Evolutionary conservation across 2,888 invertebrate genomes (phyloP), one percentile per base, ranked within the genome.

Genomic region (Macrosiphum euphorbiae): DNA sequence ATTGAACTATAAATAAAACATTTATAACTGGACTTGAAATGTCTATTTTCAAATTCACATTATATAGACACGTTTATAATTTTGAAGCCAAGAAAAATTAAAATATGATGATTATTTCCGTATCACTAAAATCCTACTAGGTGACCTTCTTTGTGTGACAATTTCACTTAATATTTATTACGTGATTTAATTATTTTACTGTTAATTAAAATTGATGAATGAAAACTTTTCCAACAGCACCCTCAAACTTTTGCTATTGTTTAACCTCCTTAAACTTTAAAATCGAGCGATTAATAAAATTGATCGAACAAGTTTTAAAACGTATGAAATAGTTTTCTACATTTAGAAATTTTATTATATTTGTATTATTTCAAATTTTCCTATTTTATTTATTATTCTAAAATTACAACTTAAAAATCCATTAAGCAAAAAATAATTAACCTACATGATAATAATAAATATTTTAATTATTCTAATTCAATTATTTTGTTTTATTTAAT

Each of bases 141-240:
- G 58, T 47, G 1, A 58, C n/a, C 26, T 58, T 58, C n/a, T 85
- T 44, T 16, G n/a, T 16, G 44, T 24, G 26, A 86, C 3, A 55
- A n/a, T 84, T 58, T 58, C 44, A 58, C 44, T 91, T 91, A n/a
- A 58, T 91, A 85, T 85, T 91, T 91, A 91, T 86, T 35, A n/a
- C 85, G 24, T n/a, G 16, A 86, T 91, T 85, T 85, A 58, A 91
- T 86, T 92, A 92, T 92, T 86, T 86, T 47, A 47, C 86, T 86
- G 58, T 86, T 86, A 86, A 92, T 91, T 86, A 91, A 86, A 86
- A 91, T 61, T 92, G 47, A 92, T 86, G 85, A 86, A 92, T 44
- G 35, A 55, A 61, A 92, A 86, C 91, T 92, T 92, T 92, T 85
- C 47, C 26, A 61, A 28, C n/a, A 2, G 47, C 11, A 47, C 58